Conservation (phyloP, 1,140 invertebrate genomes). For the Phymorhynchus buccinoides region DNA sequence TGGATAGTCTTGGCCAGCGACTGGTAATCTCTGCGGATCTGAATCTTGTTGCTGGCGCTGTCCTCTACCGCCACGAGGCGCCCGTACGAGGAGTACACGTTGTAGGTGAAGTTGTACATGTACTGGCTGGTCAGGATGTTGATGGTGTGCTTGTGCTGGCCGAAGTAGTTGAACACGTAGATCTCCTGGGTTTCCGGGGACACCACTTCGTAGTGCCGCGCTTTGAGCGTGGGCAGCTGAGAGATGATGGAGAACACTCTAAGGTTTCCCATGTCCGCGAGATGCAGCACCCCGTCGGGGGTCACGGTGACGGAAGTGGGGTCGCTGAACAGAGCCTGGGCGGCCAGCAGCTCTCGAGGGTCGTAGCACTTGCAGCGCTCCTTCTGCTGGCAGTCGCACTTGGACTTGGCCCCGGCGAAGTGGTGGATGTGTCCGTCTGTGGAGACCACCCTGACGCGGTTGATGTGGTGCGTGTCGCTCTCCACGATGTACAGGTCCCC, state of each 20-base stretch:
- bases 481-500: constrained; percentile 95
- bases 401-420: constrained; percentile 94
- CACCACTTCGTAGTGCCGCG: constrained; percentile 92
- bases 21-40: constrained; percentile 82
- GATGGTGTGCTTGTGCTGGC: constrained; percentile 92
- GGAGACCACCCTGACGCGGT: constrained; percentile 90
- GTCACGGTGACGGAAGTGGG: constrained; percentile 91
- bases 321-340: constrained; percentile 94
- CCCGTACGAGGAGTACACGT: constrained; percentile 95
- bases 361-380: constrained; percentile 86
- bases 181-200: constrained; percentile 92
- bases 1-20: constrained; percentile 88
- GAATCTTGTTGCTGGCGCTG: constrained; percentile 90
- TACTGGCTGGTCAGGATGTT: constrained; percentile 94
- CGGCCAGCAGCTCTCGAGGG: constrained; percentile 88
- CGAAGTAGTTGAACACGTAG: constrained; percentile 96
- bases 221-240: constrained; percentile 89
- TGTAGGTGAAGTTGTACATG: constrained; percentile 94
- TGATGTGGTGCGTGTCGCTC: constrained; percentile 90
- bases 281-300: constrained; percentile 90
- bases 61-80: constrained; percentile 94
- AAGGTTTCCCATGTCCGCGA: constrained; percentile 87
- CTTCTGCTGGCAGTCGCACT: constrained; percentile 89
- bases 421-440: constrained; percentile 93
- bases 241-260: constrained; percentile 92